phyloP scores from a whole-genome alignment of 2,888 invertebrate species.

The Laothoe populi region DNA sequence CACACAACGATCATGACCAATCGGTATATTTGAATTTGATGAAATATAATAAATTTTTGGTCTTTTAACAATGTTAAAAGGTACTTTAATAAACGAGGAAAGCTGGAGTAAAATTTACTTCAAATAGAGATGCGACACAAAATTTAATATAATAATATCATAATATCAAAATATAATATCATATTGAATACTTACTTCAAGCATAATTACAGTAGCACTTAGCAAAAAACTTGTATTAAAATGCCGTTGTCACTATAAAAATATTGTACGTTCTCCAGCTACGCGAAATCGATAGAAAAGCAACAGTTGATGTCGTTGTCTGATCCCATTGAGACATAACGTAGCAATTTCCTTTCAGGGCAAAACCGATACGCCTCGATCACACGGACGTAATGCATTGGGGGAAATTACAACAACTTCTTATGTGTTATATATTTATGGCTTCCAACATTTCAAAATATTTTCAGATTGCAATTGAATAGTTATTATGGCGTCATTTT shows the following conservation, averaged over 20 bases:
- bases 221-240: constrained; percentile 28
- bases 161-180: too few species aligned
- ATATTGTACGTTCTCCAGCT: constrained; percentile 29
- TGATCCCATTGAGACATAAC: constrained; percentile 63
- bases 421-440: constrained; percentile 29
- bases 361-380: constrained; percentile 48
- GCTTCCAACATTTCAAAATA: not conserved
- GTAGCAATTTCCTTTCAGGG: constrained; percentile 58
- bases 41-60: too few species aligned
- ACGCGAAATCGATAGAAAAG: constrained; percentile 50
- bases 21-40: too few species aligned
- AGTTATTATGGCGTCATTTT: not conserved
- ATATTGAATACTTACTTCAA: too few species aligned
- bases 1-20: too few species aligned
- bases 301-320: constrained; percentile 61
- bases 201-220: too few species aligned
- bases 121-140: too few species aligned
- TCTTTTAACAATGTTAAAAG: too few species aligned
- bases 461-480: not conserved
- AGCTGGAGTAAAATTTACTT: too few species aligned
- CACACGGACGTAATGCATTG: constrained; percentile 44
- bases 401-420: constrained; percentile 33
- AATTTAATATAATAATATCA: too few species aligned
- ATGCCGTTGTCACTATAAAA: constrained; percentile 7
- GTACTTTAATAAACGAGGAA: too few species aligned